These are phyloP conservation scores for Neoscelio sp. DNA, from an alignment of 2,888 invertebrate species.

Conservation along the genomic window DNA sequence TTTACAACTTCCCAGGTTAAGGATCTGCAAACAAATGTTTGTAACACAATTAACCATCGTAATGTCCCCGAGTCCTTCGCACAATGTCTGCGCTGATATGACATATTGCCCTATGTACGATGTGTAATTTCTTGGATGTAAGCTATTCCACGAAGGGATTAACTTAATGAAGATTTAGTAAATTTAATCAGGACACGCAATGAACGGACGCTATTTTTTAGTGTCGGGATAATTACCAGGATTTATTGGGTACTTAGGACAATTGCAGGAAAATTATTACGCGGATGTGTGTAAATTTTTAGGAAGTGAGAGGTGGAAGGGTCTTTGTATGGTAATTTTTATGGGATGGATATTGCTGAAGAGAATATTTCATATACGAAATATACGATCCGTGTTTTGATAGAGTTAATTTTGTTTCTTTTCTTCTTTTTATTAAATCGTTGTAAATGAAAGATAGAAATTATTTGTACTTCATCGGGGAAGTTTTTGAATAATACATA, in stretches of 20 bases:
- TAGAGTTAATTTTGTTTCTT: too few species aligned
- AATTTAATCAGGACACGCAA: conserved; percentile 5
- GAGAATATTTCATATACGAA: too few species aligned
- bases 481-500: too few species aligned
- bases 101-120: conserved; percentile 20
- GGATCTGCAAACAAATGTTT: too few species aligned
- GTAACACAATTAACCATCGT: conserved; percentile 54
- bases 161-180: neutral
- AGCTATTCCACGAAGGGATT: neutral
- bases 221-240: conserved; percentile 4
- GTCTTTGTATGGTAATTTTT: conserved; percentile 18
- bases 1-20: too few species aligned
- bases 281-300: too few species aligned
- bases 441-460: too few species aligned
- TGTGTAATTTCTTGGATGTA: conserved; percentile 13
- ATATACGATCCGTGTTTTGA: too few species aligned
- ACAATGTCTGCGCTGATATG: conserved; percentile 33
- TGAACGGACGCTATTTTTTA: too few species aligned
- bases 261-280: conserved; percentile 6
- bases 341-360: conserved; percentile 2
- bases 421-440: too few species aligned
- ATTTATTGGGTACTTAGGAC: conserved; percentile 4
- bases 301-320: too few species aligned
- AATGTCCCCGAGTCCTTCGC: conserved; percentile 32
- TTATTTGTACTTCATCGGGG: too few species aligned